Conservation (phyloP, 2,888 invertebrate species). For the Vannuccia rotundouncinata region DNA sequence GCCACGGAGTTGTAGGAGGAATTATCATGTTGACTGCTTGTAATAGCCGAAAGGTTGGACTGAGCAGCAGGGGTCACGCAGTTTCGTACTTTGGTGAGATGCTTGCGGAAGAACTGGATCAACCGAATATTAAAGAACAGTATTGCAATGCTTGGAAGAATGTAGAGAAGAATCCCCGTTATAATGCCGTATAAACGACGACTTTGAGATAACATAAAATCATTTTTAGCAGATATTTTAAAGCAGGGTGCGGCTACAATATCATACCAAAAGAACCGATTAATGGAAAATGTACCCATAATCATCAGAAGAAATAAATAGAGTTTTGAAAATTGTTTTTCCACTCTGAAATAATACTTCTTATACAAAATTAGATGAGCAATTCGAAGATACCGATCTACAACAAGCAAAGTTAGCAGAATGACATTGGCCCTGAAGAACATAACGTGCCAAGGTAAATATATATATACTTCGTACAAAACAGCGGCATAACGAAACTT, state of each 20-base stretch:
- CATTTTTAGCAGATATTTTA: neutral
- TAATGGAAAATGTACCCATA: neutral
- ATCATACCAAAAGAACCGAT: neutral
- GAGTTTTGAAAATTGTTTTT: neutral
- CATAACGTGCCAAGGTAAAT: neutral
- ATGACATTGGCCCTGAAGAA: neutral
- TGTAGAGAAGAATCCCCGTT: neutral
- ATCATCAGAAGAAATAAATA: neutral
- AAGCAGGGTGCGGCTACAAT: neutral
- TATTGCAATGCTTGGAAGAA: neutral
- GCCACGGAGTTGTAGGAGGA: neutral
- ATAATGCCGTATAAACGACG: neutral
- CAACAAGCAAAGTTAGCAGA: neutral
- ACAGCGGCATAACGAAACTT: neutral
- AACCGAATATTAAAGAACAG: neutral
- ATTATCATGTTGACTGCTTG: neutral
- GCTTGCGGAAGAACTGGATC: neutral
- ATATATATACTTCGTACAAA: neutral
- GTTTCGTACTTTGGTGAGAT: neutral
- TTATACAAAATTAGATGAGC: neutral
- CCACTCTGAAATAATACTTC: neutral
- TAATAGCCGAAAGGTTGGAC: neutral
- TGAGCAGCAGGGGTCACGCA: neutral
- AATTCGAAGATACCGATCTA: neutral
- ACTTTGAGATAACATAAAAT: too few relatives aligned